These are phyloP conservation scores for Acanthurus tractus DNA, from an alignment of 2,797 vertebrate species.

Conservation along the genomic window DNA sequence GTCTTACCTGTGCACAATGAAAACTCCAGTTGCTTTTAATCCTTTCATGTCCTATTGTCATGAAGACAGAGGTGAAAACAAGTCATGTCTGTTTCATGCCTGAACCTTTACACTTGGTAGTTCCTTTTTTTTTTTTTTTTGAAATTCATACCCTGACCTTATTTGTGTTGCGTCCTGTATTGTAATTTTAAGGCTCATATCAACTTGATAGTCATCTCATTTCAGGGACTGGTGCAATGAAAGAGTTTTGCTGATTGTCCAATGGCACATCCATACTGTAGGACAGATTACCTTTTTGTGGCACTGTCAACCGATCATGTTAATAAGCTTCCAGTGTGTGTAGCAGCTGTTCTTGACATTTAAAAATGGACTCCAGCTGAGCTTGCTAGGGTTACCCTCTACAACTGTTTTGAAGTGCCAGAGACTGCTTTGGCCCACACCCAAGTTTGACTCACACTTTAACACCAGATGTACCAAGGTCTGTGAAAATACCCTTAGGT, in stretches of 20 bases:
- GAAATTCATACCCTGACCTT: neutral
- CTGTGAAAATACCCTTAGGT: neutral
- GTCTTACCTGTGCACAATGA: neutral
- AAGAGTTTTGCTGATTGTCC: neutral
- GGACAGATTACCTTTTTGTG: too few relatives aligned
- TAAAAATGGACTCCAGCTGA: neutral
- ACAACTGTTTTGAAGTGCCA: neutral
- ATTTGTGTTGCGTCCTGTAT: neutral
- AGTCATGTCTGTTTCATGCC: slow-evolving; percentile 11
- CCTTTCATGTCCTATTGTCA: neutral
- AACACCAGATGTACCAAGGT: slow-evolving; percentile 5
- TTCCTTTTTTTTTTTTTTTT: slow-evolving; percentile 14
- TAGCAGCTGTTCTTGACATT: neutral
- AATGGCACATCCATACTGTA: neutral
- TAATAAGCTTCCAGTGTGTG: neutral
- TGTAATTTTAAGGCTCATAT: neutral
- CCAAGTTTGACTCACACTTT: slow-evolving; percentile 14
- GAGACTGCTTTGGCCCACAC: neutral
- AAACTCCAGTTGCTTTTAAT: neutral
- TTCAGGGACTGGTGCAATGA: neutral
- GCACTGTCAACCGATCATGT: neutral
- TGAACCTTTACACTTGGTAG: slow-evolving; percentile 12
- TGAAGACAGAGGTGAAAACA: slow-evolving; percentile 3
- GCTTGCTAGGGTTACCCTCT: neutral
- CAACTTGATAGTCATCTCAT: neutral